phyloP scores from a whole-genome alignment of 2,888 invertebrate genomes.

The Drosophila histrio region DNA sequence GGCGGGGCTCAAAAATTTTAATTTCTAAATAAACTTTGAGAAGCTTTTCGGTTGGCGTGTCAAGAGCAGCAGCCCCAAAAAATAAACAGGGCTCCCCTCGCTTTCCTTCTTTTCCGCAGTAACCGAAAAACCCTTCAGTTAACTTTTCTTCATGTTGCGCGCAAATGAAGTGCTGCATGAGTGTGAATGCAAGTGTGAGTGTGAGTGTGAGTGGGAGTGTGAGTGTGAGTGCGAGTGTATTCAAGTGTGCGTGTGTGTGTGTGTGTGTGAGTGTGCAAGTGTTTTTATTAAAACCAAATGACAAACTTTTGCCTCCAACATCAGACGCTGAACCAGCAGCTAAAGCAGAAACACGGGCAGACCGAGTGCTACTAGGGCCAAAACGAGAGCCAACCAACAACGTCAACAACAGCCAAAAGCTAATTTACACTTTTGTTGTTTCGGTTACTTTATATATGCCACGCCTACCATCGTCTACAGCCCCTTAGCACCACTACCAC shows the following conservation, averaged over 20 bases:
- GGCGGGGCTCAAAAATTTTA: constrained; percentile 50
- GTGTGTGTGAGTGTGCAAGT: constrained; percentile 60
- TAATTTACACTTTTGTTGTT: constrained; percentile 80
- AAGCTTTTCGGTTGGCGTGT: constrained; percentile 56
- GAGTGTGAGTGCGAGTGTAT: constrained; percentile 29
- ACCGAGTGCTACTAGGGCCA: constrained; percentile 1
- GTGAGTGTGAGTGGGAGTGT: constrained; percentile 30
- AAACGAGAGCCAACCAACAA: constrained; percentile 61
- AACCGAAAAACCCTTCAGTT: constrained; percentile 60
- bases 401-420: constrained; percentile 80
- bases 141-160: constrained; percentile 63
- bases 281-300: constrained; percentile 79
- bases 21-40: constrained; percentile 77
- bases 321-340: constrained; percentile 13
- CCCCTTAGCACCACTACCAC: too few relatives aligned
- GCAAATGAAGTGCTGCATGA: constrained; percentile 73
- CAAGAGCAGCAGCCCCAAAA: constrained; percentile 59
- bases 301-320: constrained; percentile 69
- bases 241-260: constrained; percentile 20
- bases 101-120: background rate
- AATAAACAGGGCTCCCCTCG: constrained; percentile 37
- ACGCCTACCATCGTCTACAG: constrained; percentile 12
- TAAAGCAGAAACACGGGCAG: constrained; percentile 13
- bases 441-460: constrained; percentile 76
- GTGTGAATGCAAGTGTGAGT: constrained; percentile 51